Conservation (phyloP, 2,113 vertebrate genomes). For the Oreochromis tanganicae region DNA sequence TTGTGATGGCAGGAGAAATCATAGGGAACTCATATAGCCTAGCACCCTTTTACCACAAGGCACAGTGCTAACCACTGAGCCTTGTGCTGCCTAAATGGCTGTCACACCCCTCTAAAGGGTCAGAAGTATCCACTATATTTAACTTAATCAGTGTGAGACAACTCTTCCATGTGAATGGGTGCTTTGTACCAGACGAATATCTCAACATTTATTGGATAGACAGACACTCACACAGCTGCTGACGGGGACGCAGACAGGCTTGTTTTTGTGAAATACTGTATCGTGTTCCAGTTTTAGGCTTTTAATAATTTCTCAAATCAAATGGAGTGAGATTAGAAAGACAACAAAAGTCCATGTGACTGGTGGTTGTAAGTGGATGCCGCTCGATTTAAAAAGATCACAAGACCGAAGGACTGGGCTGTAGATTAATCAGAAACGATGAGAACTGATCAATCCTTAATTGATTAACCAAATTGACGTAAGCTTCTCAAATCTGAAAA, state of each 20-base stretch:
- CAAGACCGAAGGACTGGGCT: neutral
- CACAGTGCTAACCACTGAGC: neutral
- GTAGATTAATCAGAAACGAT: neutral
- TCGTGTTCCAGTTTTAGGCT: neutral
- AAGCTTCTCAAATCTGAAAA: neutral
- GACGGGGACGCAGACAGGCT: neutral
- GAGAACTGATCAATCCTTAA: neutral
- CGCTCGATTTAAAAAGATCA: neutral
- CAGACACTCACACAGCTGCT: neutral
- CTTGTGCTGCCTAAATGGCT: neutral
- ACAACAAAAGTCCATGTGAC: neutral
- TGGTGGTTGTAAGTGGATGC: neutral
- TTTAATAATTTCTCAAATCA: neutral
- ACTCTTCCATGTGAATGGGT: neutral
- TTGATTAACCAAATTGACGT: neutral
- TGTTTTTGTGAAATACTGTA: neutral
- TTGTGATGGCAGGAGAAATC: neutral
- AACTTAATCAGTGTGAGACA: neutral
- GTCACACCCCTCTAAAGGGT: neutral
- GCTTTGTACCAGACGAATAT: neutral
- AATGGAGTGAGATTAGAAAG: neutral
- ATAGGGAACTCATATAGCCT: neutral
- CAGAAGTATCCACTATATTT: neutral
- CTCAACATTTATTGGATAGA: neutral
- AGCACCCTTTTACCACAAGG: neutral